Base-by-base conservation (phyloP, 1,140 invertebrate genomes). In the Oryctes rhinoceros region DNA sequence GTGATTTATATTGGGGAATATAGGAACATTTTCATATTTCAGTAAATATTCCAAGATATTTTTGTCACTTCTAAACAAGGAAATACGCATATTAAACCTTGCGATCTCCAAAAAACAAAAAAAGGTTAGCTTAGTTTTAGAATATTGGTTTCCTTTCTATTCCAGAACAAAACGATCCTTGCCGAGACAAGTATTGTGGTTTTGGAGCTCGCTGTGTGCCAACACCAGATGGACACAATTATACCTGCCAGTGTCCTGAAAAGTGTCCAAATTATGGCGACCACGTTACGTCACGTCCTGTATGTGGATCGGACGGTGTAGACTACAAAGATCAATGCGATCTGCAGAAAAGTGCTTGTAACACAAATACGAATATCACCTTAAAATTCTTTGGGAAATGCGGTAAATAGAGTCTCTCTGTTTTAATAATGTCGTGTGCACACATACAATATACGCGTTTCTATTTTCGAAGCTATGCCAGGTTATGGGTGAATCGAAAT, bases 361-460 rank as follows among this genome's bases (percentile, higher is more conserved):
- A 90, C 24, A 88, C 90, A 15, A 91, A 92, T 81, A 90, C 89
- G 76, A 95, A 95, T 86, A 94, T 98, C 84, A 93, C 92, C n/a
- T 91, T 96, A 84, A 96, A 95, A 86, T 97, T 95, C 88, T 91
- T 91, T 79, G 96, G 96, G 65, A 95, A 95, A 90, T 98, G 96
- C 88, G 96, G 96, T 98, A 88, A 93, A 94, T 92, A 82, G 20
- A 39, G 13, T 76, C 44, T 37, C 9, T 24, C 10, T 24, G 18
- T 11, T 67, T 30, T 67, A 24, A 67, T 30, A 20, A 67, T 30
- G 53, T 18, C 15, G 53, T 18, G 53, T 44, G 39, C 39, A 44
- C 39, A 44, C 9, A 44, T 44, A 44, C 39, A 5, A 44, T 44
- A 44, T 44, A 44, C 39, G 5, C 39, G 39, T 44, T 44, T 5